Conservation (phyloP, 2,888 invertebrate genomes). For the Schizotus pectinicornis region DNA sequence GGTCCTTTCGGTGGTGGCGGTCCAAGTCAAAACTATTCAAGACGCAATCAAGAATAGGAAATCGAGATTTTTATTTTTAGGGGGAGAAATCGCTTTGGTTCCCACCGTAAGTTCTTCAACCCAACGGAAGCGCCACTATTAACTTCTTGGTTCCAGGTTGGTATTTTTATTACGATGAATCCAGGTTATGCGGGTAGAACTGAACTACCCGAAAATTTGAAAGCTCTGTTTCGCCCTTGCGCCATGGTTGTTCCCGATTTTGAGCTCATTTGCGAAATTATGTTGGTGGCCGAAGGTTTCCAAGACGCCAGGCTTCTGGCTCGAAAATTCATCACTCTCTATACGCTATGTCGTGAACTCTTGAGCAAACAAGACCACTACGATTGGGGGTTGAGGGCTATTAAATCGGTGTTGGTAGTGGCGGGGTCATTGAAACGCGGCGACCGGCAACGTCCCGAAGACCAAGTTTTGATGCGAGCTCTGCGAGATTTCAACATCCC, state of each 20-base stretch:
- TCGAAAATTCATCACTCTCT: slow-evolving; percentile 92
- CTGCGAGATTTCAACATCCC: slow-evolving; percentile 93
- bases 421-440: slow-evolving; percentile 88
- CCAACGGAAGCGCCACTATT: neutral
- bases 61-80: slow-evolving; percentile 81
- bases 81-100: slow-evolving; percentile 76
- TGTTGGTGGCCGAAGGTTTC: slow-evolving; percentile 95
- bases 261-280: slow-evolving; percentile 94
- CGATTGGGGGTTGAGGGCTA: slow-evolving; percentile 95
- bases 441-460: slow-evolving; percentile 80
- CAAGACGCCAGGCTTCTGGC: slow-evolving; percentile 89
- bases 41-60: slow-evolving; percentile 89
- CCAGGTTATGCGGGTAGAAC: slow-evolving; percentile 94
- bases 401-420: slow-evolving; percentile 94
- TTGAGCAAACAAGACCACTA: slow-evolving; percentile 96
- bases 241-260: slow-evolving; percentile 98
- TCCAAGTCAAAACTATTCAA: slow-evolving; percentile 85
- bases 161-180: slow-evolving; percentile 96
- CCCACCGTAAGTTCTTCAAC: slow-evolving; percentile 62
- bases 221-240: slow-evolving; percentile 82
- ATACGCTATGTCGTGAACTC: slow-evolving; percentile 87
- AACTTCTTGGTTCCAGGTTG: slow-evolving; percentile 58
- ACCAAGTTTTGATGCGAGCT: slow-evolving; percentile 93
- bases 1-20: slow-evolving; percentile 93
- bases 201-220: slow-evolving; percentile 83